Percentiles rank a stretch among this genome's conserved stretches.
phyloP scores from a whole-genome alignment of 2,888 invertebrate genomes.

The Ectemnius lituratus region DNA sequence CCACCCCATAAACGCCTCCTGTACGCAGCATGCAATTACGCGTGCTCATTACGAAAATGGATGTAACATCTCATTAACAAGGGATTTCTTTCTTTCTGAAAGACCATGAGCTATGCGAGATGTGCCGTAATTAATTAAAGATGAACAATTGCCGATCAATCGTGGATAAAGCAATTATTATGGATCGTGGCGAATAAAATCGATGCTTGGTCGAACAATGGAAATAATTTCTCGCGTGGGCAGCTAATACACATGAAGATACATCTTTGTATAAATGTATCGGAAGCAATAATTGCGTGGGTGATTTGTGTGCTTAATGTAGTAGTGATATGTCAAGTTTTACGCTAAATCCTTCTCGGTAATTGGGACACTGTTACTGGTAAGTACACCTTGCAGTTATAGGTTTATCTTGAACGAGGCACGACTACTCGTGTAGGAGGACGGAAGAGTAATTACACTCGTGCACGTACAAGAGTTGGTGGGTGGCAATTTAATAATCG shows the following conservation, averaged over 20 bases:
- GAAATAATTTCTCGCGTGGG: conserved; percentile 49
- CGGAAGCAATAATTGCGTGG: conserved; percentile 41
- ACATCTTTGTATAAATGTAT: conserved; percentile 39
- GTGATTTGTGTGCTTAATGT: conserved; percentile 7
- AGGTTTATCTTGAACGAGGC: too few species aligned
- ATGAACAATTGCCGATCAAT: conserved; percentile 16
- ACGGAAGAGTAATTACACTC: conserved; percentile 40
- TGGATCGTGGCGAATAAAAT: conserved; percentile 46
- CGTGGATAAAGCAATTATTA: conserved; percentile 53
- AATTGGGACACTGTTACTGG: too few species aligned
- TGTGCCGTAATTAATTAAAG: conserved; percentile 39
- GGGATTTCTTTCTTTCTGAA: too few species aligned
- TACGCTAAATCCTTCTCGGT: too few species aligned
- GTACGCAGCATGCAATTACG: too few species aligned
- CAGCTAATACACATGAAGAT: conserved; percentile 42
- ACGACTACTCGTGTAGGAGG: conserved; percentile 40
- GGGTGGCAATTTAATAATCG: conserved; percentile 59
- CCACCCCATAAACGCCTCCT: too few species aligned
- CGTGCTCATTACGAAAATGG: too few species aligned
- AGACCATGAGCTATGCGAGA: too few species aligned
- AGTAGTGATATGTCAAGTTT: too few species aligned
- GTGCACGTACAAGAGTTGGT: conserved; percentile 27
- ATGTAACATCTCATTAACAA: too few species aligned
- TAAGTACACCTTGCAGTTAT: too few species aligned
- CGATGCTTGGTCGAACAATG: conserved; percentile 48